Base-by-base conservation (phyloP, 1,140 invertebrate genomes). In the Dinothrombium tinctorium region DNA sequence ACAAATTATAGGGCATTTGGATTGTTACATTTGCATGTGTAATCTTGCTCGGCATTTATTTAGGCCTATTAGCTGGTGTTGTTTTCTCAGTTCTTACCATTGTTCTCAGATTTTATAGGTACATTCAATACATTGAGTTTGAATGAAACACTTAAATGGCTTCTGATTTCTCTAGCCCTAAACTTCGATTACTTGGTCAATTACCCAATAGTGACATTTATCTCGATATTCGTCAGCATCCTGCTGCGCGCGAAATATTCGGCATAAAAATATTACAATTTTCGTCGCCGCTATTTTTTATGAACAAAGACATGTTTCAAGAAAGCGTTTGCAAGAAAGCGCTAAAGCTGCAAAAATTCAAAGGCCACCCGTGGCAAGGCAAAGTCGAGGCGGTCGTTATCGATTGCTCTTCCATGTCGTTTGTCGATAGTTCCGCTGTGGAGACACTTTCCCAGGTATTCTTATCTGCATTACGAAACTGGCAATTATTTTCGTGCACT, bases 171-270 rank as follows among this genome's bases (percentile, higher is more conserved):
- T n/a, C n/a, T n/a, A n/a, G 51, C 56, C 47, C 47, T 26, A 28
- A 42, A 12, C 36, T 15, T 22, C 44, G 39, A 15, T 56, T 69
- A n/a, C 54, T 81, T 19, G 76, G 73, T 12, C 56, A 67, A 24
- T 60, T 78, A 4, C 66, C 71, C 4, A 66, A 71, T 37, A 78
- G 74, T 0, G 76, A 81, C 51, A 54, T 82, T 1, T 82, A 77
- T 54, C 56, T 79, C 22, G 76, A 81, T 52, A 59, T 67, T 33
- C 67, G 70, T 40, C 58, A 70, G 53, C 78, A 74, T 50, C 65
- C 68, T 53, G 55, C 56, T 25, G 69, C 53, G 20, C 42, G 50
- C 21, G 60, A 62, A 47, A 50, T 59, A 33, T 52, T 53, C 7
- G 59, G 60, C 14, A 49, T 64, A 12, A 61, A 57, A 40, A 54